phyloP scores from a whole-genome alignment of 2,888 invertebrate species.

The Tribolium freemani region DNA sequence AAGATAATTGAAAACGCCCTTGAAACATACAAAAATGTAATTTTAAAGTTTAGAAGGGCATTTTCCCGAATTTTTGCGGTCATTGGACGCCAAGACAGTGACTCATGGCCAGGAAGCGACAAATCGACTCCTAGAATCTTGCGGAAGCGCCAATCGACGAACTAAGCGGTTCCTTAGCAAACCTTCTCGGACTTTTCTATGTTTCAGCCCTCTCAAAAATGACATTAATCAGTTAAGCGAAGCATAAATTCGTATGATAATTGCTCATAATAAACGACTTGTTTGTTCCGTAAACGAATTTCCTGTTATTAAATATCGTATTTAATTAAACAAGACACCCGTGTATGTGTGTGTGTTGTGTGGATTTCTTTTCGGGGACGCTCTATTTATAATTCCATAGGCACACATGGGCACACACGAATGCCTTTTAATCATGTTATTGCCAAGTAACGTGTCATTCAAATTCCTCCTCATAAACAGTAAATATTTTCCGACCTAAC shows the following conservation, averaged over 20 bases:
- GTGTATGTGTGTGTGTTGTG: not conserved
- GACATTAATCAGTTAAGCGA: slow-evolving; percentile 8
- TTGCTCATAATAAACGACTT: slow-evolving; percentile 12
- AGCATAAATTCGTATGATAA: slow-evolving; percentile 4
- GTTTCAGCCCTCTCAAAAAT: not conserved
- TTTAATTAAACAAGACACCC: slow-evolving; percentile 4
- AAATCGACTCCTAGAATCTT: too few species aligned
- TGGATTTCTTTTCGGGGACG: slow-evolving; percentile 6
- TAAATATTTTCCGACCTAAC: not conserved
- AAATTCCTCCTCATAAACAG: not conserved
- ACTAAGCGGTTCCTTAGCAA: too few species aligned
- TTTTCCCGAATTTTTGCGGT: too few species aligned
- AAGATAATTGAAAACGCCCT: slow-evolving; percentile 9
- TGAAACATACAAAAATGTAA: not conserved
- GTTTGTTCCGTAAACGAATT: slow-evolving; percentile 15
- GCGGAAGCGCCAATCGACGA: too few species aligned
- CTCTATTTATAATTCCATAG: not conserved
- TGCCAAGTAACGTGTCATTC: slow-evolving; percentile 5
- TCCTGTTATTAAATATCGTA: slow-evolving; percentile 17
- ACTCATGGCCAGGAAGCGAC: too few species aligned
- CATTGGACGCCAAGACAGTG: too few species aligned
- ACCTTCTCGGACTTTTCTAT: too few species aligned
- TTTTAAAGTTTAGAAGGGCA: too few species aligned
- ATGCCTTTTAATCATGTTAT: slow-evolving; percentile 9
- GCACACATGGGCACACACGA: not conserved